These are phyloP conservation scores for Ptilodon capucinus DNA, from an alignment of 2,888 invertebrate species.

Conservation along the genomic window DNA sequence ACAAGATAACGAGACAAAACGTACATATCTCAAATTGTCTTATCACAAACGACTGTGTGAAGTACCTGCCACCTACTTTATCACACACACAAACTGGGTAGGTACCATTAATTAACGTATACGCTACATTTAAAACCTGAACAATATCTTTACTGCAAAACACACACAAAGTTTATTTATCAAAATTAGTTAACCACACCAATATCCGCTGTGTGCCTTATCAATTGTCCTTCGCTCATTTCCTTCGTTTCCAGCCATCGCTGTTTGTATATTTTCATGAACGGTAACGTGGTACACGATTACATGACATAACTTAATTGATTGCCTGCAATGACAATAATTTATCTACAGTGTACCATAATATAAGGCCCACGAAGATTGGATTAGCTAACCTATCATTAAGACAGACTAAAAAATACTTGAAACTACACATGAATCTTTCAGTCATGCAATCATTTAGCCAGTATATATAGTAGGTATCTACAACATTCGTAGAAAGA, in stretches of 20 bases:
- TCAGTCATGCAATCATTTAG: too few species aligned
- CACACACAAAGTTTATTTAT: constrained; percentile 7
- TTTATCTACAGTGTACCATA: neutral
- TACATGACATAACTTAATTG: neutral
- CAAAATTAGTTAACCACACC: constrained; percentile 24
- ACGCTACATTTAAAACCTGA: neutral
- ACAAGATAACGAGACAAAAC: too few species aligned
- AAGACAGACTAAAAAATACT: too few species aligned
- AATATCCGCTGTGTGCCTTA: constrained; percentile 39
- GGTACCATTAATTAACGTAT: neutral
- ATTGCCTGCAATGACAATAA: neutral
- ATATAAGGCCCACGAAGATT: neutral
- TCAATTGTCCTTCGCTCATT: constrained; percentile 36
- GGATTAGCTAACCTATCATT: too few species aligned
- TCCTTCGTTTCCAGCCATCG: constrained; percentile 26
- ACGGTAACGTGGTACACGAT: constrained; percentile 5
- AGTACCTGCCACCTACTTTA: too few species aligned
- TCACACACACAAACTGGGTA: neutral
- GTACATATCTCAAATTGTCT: too few species aligned
- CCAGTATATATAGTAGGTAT: too few species aligned
- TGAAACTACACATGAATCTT: too few species aligned
- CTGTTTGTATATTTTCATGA: constrained; percentile 23
- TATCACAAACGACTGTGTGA: too few species aligned
- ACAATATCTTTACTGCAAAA: neutral
- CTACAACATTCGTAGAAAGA: too few species aligned